Conservation (phyloP, 2,797 vertebrate genomes). For the Poecilia wingei region DNA sequence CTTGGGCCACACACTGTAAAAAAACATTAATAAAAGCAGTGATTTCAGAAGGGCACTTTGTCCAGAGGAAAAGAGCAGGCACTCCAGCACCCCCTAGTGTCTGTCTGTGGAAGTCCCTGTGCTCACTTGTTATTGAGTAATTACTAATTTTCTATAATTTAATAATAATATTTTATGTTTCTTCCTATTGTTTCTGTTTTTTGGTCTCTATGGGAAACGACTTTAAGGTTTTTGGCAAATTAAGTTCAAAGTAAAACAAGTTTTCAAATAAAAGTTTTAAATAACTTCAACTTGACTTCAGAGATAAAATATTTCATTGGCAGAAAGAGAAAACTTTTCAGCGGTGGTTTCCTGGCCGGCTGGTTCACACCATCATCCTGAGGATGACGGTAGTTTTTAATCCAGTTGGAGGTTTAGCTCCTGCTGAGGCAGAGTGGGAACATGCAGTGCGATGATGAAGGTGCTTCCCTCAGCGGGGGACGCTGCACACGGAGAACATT, state of each 20-base stretch:
- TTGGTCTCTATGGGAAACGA: background rate
- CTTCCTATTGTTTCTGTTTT: background rate
- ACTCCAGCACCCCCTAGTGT: background rate
- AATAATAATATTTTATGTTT: background rate
- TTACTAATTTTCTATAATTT: background rate
- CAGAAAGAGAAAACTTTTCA: background rate
- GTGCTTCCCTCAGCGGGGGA: background rate
- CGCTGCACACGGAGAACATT: background rate
- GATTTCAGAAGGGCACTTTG: conserved; percentile 1
- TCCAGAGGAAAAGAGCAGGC: background rate
- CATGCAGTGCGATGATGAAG: background rate
- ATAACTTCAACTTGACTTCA: background rate
- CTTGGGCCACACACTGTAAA: background rate
- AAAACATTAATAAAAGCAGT: background rate
- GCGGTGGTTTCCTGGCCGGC: background rate
- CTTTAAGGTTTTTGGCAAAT: background rate
- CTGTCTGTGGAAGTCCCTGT: background rate
- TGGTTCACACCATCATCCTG: background rate
- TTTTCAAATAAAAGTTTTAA: background rate
- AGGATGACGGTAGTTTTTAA: background rate
- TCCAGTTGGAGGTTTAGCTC: background rate
- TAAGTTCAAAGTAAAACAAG: background rate
- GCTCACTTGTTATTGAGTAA: background rate
- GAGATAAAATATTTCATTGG: background rate
- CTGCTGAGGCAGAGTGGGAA: background rate